Evolutionary conservation across 2,888 invertebrate species (phyloP).

Genomic region (Antheraea yamamai): DNA sequence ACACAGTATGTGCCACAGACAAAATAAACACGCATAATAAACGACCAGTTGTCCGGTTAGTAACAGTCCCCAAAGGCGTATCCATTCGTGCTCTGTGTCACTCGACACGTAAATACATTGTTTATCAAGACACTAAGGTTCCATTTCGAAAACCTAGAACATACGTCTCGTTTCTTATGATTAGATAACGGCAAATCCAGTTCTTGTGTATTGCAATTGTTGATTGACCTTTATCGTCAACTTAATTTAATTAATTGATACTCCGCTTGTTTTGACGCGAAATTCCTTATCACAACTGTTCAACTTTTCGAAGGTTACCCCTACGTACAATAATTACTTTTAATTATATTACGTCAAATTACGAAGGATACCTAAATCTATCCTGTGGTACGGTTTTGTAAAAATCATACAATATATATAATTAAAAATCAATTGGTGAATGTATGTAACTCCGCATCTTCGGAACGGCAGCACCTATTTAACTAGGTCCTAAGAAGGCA

Average conservation of each 20-base stretch:
- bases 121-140: background rate
- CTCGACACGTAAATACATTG: background rate
- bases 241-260: background rate
- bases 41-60: background rate
- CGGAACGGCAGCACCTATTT: too few species aligned
- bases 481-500: too few species aligned
- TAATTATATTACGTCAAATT: background rate
- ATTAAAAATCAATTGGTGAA: too few species aligned
- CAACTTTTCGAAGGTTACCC: background rate
- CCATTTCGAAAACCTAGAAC: background rate
- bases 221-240: background rate
- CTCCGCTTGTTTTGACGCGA: background rate
- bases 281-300: background rate
- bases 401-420: too few species aligned
- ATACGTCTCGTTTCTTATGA: background rate
- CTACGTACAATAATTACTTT: background rate
- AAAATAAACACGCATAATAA: background rate
- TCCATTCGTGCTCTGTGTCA: background rate
- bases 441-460: too few species aligned
- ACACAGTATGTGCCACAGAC: background rate
- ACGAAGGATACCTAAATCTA: background rate
- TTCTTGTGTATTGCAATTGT: background rate
- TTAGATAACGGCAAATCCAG: background rate
- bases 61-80: background rate
- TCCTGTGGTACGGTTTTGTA: background rate